Evolutionary conservation across 2,797 vertebrate genomes (phyloP).

Genomic region (Alectoris magna): DNA sequence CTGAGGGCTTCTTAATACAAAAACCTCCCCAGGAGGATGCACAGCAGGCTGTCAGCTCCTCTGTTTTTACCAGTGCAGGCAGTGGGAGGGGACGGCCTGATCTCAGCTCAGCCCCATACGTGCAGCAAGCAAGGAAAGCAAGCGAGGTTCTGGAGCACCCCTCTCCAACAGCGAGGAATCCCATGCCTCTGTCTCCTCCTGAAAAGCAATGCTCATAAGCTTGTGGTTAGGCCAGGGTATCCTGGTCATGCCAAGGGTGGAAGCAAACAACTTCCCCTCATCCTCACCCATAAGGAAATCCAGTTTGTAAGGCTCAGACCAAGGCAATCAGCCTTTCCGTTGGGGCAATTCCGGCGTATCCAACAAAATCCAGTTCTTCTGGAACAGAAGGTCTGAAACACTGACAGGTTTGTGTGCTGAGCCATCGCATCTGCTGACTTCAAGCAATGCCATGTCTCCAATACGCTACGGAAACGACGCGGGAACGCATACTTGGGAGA

Average conservation of each 20-base stretch:
- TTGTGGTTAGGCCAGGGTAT: neutral
- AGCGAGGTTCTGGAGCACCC: accelerated
- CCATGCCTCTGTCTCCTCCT: neutral
- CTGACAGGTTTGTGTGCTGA: neutral
- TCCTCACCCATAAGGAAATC: neutral
- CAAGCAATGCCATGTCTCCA: neutral
- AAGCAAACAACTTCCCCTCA: neutral
- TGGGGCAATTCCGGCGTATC: neutral
- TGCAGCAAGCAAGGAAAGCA: neutral
- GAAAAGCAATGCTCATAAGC: accelerated
- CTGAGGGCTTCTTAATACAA: neutral
- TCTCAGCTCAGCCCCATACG: neutral
- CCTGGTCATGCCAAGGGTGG: accelerated
- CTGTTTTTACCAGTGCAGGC: neutral
- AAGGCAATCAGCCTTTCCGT: neutral
- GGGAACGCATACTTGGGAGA: neutral
- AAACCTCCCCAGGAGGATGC: neutral
- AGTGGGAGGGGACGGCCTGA: neutral
- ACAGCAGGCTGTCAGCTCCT: accelerated
- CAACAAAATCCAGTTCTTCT: neutral
- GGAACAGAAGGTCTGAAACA: neutral
- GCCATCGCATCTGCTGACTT: neutral
- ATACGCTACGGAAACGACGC: accelerated
- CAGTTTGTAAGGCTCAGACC: neutral
- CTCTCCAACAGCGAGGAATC: too few relatives aligned